phyloP scores from a whole-genome alignment of 2,797 vertebrate species.

The Cryptoblepharus egeriae region DNA sequence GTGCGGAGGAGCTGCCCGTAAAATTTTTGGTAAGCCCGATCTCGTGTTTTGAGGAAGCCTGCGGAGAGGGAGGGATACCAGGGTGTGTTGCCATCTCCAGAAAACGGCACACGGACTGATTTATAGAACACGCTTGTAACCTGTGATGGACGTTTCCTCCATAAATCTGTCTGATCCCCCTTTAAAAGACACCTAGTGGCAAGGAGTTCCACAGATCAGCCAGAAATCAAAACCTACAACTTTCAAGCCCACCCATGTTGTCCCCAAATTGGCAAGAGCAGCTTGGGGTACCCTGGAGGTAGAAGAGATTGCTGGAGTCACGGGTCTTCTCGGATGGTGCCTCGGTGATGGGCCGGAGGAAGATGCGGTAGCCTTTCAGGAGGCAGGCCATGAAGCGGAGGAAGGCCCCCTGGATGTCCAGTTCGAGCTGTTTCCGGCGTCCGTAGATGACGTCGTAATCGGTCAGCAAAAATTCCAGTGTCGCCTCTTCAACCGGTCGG shows the following conservation, averaged over 20 bases:
- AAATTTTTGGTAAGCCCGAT: constrained; percentile 90
- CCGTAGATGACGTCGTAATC: constrained; percentile 90
- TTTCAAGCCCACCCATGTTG: not conserved
- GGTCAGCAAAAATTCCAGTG: constrained; percentile 89
- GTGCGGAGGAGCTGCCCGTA: constrained; percentile 88
- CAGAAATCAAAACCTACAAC: too few relatives aligned
- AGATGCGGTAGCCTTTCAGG: constrained; percentile 88
- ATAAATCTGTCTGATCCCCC: too few relatives aligned
- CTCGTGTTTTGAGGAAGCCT: constrained; percentile 92
- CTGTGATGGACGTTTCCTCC: too few relatives aligned
- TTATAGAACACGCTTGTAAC: not conserved
- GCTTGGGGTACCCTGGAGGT: constrained; percentile 83
- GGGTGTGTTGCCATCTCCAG: not conserved
- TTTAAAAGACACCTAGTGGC: too few relatives aligned
- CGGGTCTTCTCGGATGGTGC: constrained; percentile 86
- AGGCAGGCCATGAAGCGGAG: constrained; percentile 93
- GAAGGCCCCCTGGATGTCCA: constrained; percentile 91
- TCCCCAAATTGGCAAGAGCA: not conserved
- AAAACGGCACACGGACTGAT: not conserved
- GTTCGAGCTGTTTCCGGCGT: constrained; percentile 90
- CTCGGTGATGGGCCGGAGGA: constrained; percentile 89
- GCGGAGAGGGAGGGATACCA: accelerated
- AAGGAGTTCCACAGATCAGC: too few relatives aligned
- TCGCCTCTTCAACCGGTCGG: constrained; percentile 88
- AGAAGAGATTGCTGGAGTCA: constrained; percentile 90